A percentile compares a stretch with the other conserved stretches of the same genome.
These are phyloP conservation scores for Sinocyclocheilus anshuiensis DNA, from an alignment of 2,113 vertebrate genomes.

Conservation along the genomic window DNA sequence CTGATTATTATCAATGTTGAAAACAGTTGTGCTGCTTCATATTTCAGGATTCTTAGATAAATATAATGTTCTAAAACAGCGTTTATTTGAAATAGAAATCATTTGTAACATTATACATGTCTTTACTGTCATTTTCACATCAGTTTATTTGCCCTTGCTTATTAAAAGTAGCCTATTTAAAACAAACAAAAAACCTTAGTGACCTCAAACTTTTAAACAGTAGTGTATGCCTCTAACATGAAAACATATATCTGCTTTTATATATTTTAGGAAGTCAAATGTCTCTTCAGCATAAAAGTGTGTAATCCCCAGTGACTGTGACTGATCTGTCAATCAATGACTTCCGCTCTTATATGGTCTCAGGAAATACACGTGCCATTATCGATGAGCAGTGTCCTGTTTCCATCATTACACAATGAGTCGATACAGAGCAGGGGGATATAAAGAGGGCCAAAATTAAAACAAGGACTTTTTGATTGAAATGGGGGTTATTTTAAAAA, in stretches of 20 bases:
- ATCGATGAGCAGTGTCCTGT: not conserved
- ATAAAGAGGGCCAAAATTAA: not conserved
- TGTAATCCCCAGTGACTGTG: not conserved
- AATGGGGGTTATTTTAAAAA: not conserved
- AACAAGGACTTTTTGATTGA: not conserved
- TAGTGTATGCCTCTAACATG: not conserved
- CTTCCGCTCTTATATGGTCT: not conserved
- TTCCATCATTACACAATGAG: conserved; percentile 9
- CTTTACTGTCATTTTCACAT: too few relatives aligned
- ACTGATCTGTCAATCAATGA: not conserved
- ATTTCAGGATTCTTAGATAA: too few relatives aligned
- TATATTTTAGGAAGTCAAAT: not conserved
- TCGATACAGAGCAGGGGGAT: not conserved
- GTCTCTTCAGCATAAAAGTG: not conserved
- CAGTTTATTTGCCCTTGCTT: too few relatives aligned
- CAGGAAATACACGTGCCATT: not conserved
- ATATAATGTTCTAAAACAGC: too few relatives aligned
- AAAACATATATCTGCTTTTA: not conserved
- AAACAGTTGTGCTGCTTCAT: too few relatives aligned
- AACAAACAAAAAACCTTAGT: too few relatives aligned
- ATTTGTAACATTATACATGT: too few relatives aligned
- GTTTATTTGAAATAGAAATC: too few relatives aligned
- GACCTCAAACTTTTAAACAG: not conserved
- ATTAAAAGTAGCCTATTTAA: too few relatives aligned
- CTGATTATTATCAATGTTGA: too few relatives aligned